Conservation (phyloP, 1,140 invertebrate species). For the Eumeta japonica region DNA sequence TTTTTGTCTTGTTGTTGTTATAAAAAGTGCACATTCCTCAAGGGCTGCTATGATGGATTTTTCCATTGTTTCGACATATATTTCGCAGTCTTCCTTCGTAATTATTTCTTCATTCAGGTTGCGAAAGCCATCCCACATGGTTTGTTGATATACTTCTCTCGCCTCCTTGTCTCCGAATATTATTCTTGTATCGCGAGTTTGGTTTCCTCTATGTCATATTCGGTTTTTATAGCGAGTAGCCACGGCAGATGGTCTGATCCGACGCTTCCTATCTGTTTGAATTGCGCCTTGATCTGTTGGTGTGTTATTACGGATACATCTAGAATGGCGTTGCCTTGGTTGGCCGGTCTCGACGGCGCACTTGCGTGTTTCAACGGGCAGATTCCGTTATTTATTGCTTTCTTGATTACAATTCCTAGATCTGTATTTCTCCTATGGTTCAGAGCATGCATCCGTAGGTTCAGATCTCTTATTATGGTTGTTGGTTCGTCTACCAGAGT, state of each 20-base stretch:
- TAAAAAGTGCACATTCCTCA: constrained; percentile 1
- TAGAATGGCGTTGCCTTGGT: constrained; percentile 4
- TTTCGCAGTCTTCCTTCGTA: too few relatives aligned
- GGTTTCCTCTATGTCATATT: background rate
- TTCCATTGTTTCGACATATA: too few relatives aligned
- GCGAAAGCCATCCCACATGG: too few relatives aligned
- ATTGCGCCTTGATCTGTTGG: too few relatives aligned
- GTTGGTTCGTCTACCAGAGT: constrained; percentile 1
- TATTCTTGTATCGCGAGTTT: constrained; percentile 1
- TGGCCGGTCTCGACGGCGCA: constrained; percentile 3
- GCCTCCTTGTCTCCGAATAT: constrained; percentile 1
- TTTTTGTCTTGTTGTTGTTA: constrained; percentile 2
- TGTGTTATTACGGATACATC: too few relatives aligned
- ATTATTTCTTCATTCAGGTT: too few relatives aligned
- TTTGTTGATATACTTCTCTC: background rate
- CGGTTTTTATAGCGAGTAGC: constrained; percentile 1
- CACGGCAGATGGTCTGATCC: constrained; percentile 7
- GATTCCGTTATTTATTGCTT: constrained; percentile 2
- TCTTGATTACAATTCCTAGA: constrained; percentile 2
- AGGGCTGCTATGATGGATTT: constrained; percentile 4
- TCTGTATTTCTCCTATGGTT: too few relatives aligned
- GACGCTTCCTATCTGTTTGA: constrained; percentile 2
- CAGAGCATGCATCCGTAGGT: too few relatives aligned
- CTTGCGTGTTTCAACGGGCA: constrained; percentile 3
- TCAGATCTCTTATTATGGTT: constrained; percentile 6